Evolutionary conservation across 2,888 invertebrate genomes (phyloP).

Genomic region (Saturnia pavonia): DNA sequence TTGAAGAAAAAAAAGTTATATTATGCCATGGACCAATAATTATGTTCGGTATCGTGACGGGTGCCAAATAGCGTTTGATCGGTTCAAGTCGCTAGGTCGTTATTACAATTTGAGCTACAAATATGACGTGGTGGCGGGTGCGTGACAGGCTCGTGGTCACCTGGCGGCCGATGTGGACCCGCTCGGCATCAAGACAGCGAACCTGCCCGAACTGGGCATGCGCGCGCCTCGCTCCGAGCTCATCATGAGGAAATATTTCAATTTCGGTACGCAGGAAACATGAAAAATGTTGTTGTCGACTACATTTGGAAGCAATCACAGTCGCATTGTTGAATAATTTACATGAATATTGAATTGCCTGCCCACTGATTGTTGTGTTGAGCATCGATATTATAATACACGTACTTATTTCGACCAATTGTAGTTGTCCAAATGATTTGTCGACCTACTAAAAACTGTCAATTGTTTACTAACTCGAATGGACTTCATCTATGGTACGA

Average conservation of each 20-base stretch:
- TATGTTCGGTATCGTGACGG: slow-evolving; percentile 25
- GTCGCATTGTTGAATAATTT: slow-evolving; percentile 21
- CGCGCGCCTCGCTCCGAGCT: slow-evolving; percentile 78
- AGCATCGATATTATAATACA: slow-evolving; percentile 62
- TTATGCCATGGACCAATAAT: not conserved
- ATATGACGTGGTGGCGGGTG: slow-evolving; percentile 64
- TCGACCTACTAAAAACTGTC: slow-evolving; percentile 29
- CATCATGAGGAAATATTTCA: slow-evolving; percentile 83
- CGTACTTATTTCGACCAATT: slow-evolving; percentile 44
- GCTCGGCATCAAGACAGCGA: slow-evolving; percentile 92
- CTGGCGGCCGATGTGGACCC: slow-evolving; percentile 97
- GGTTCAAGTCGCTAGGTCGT: slow-evolving; percentile 23
- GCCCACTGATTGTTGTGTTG: slow-evolving; percentile 54
- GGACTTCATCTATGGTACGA: not conserved
- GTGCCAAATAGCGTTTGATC: slow-evolving; percentile 20
- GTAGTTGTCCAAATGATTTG: slow-evolving; percentile 20
- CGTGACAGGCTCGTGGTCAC: slow-evolving; percentile 93
- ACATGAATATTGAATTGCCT: slow-evolving; percentile 57
- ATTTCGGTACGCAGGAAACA: slow-evolving; percentile 73
- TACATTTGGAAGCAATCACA: slow-evolving; percentile 55
- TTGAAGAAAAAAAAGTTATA: not conserved
- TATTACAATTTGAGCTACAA: slow-evolving; percentile 21
- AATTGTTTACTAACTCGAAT: slow-evolving; percentile 10
- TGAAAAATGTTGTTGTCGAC: slow-evolving; percentile 42
- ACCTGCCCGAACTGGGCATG: slow-evolving; percentile 80